phyloP scores from a whole-genome alignment of 2,113 vertebrate genomes.

The Lagopus muta region DNA sequence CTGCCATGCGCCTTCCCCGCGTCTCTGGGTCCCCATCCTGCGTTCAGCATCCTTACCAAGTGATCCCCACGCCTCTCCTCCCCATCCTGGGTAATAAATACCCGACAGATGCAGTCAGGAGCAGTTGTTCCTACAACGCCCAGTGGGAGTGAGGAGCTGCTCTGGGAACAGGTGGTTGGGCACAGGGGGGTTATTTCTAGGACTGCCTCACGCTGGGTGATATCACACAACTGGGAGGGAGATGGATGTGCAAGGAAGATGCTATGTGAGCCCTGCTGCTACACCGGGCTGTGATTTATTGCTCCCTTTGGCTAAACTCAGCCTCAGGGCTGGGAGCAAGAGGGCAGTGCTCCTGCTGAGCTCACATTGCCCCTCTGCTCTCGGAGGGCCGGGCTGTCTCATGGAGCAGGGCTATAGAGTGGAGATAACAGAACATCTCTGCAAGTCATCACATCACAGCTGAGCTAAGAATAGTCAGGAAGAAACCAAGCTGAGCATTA shows the following conservation, averaged over 20 bases:
- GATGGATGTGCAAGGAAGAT: background rate
- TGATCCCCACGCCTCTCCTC: background rate
- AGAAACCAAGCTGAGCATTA: background rate
- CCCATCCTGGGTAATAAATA: constrained; percentile 9
- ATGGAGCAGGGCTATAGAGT: background rate
- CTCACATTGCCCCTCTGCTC: accelerated
- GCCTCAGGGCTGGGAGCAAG: background rate
- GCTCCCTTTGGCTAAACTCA: background rate
- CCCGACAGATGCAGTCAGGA: constrained; percentile 12
- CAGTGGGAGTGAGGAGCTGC: background rate
- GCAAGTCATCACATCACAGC: background rate
- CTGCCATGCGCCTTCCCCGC: background rate
- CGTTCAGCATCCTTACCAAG: constrained; percentile 19
- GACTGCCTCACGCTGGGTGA: background rate
- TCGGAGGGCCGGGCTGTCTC: background rate
- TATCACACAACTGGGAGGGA: background rate
- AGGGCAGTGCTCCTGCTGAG: background rate
- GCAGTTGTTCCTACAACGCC: constrained; percentile 13
- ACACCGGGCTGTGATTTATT: background rate
- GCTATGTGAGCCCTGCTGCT: background rate
- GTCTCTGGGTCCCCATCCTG: background rate
- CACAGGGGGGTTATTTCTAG: constrained; percentile 67
- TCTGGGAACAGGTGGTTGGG: constrained; percentile 57
- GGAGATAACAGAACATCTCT: background rate
- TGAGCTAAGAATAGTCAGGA: background rate